A percentile compares a stretch with the other conserved stretches of the same genome.
Evolutionary conservation across 2,113 vertebrate genomes (phyloP).

Genomic region (Colistium nudipinnis): DNA sequence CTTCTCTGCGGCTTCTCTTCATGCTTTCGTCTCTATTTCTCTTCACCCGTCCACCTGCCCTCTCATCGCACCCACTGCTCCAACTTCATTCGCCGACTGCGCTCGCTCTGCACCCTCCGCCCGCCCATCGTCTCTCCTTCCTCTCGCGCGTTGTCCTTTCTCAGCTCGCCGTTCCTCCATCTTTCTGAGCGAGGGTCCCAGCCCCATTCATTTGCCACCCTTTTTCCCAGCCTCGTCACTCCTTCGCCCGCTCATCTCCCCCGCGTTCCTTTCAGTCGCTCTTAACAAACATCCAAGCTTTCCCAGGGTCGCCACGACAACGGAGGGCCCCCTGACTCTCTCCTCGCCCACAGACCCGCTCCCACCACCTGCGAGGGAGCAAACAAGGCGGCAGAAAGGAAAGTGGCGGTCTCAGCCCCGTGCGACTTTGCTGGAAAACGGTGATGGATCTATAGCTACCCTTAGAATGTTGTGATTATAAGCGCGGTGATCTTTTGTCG

Average conservation of each 20-base stretch:
- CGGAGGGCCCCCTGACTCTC: constrained; percentile 36
- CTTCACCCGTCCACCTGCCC: constrained; percentile 42
- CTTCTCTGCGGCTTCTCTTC: constrained; percentile 16
- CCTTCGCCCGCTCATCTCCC: constrained; percentile 46
- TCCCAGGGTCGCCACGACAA: constrained; percentile 73
- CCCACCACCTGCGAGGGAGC: constrained; percentile 51
- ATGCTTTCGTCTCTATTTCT: constrained; percentile 31
- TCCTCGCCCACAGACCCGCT: constrained; percentile 25
- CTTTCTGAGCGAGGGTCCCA: constrained; percentile 28
- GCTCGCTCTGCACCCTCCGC: not conserved
- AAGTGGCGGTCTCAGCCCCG: constrained; percentile 30
- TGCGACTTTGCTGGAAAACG: constrained; percentile 24
- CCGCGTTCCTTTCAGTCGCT: constrained; percentile 51
- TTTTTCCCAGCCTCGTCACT: constrained; percentile 40
- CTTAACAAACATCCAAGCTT: constrained; percentile 67
- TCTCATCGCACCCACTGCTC: constrained; percentile 16
- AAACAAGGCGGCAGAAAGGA: constrained; percentile 51
- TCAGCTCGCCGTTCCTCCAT: constrained; percentile 25
- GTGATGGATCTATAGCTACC: constrained; percentile 16
- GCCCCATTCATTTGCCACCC: constrained; percentile 35
- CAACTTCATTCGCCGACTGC: not conserved
- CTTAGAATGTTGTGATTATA: constrained; percentile 13
- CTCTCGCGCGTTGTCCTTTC: constrained; percentile 31
- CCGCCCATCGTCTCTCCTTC: not conserved
- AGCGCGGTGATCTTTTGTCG: constrained; percentile 1